Percentiles rank a stretch among this genome's conserved stretches.
phyloP scores from a whole-genome alignment of 35 echinoderm and acorn worm genomes.

The Lytechinus variegatus region DNA sequence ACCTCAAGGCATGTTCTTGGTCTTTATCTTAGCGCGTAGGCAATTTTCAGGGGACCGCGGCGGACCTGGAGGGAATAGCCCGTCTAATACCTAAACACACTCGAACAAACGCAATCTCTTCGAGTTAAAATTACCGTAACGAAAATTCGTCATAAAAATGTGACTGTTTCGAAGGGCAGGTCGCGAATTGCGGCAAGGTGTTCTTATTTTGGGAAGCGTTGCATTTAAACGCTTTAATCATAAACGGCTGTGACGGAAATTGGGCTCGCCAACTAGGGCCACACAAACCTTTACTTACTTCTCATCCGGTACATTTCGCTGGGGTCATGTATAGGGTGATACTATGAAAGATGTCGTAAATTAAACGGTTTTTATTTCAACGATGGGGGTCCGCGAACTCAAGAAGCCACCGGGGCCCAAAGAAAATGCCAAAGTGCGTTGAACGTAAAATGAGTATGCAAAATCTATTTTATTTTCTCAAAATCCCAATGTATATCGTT shows the following conservation, averaged over 20 bases:
- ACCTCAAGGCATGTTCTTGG: neutral
- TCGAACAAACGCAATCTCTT: neutral
- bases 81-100: neutral
- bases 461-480: neutral
- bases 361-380: constrained; percentile 34
- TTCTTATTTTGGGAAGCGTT: constrained; percentile 34
- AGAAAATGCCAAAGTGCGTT: neutral
- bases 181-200: constrained; percentile 19
- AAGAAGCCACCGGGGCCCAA: neutral
- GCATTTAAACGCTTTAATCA: constrained; percentile 30
- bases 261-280: neutral
- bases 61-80: neutral
- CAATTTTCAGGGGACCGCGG: neutral
- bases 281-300: neutral
- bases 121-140: constrained; percentile 50
- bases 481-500: neutral
- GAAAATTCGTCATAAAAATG: constrained; percentile 33
- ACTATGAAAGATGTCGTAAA: constrained; percentile 35
- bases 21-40: neutral
- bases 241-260: constrained; percentile 16
- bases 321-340: neutral
- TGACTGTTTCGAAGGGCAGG: neutral
- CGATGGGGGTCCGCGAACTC: constrained; percentile 34
- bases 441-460: neutral
- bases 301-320: neutral